Base-by-base conservation (phyloP, 2,797 vertebrate genomes). In the Zonotrichia albicollis region DNA sequence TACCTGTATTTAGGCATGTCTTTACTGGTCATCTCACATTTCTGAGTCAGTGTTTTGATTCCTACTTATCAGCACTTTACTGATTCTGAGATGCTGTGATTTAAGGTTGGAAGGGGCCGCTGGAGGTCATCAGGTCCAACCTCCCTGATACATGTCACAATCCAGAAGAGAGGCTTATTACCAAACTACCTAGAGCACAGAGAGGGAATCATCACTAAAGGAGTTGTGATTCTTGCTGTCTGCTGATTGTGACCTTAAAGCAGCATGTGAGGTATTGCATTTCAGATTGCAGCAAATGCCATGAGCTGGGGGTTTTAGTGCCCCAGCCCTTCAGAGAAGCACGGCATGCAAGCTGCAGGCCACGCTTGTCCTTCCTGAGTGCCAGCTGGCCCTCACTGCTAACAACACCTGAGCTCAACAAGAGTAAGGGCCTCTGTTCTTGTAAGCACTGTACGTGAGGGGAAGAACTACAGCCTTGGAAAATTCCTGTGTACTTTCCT, bases 91-190 rank as follows among this genome's bases (percentile, higher is more conserved):
- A 46, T 30, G 30, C 26, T 57, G 30, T 62, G 48, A 40, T 70
- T 85, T 54, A 43, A 78, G 27, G 6, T 29, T 73, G 8, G 19
- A 78, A 48, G 40, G 26, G 16, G 12, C 9, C 36, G 30, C 26
- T 60, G 46, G 23, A 78, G 5, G 19, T 29, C 40, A 25, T 42
- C 26, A 42, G 17, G 16, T 73, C 34, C 66, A 60, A 17, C 9
- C 40, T 66, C 5, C 25, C 25, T 38, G 25, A 21, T 57, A 25
- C 0, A 0, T 0, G 0, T 48, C 48, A 29, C 50, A 48, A 23
- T 51, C 36, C 16, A 71, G n/a, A 3, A 14, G 6, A 6, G 48
- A 48, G 3, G 27, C n/a, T 66, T 36, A 8, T 30, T 43, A 20
- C 9, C 34, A 64, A 62, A 15, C 25, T 34, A 27, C 25, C 25